A percentile compares a stretch with the other conserved stretches of the same genome.
These are phyloP conservation scores for Sepioteuthis lessoniana DNA, from an alignment of 2,888 invertebrate species.

Conservation along the genomic window DNA sequence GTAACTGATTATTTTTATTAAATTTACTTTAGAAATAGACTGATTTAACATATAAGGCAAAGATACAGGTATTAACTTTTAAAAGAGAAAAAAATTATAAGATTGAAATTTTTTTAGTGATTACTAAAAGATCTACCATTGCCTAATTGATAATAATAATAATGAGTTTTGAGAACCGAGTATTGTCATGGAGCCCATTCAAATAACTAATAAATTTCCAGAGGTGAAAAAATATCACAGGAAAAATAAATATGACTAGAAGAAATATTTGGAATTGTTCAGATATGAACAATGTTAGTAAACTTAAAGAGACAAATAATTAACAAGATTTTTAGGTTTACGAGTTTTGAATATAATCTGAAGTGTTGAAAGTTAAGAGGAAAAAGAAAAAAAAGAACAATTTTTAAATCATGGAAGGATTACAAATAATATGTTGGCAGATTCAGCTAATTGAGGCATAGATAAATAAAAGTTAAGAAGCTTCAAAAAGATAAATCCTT, in stretches of 20 bases:
- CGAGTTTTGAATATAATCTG: background rate
- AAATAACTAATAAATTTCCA: background rate
- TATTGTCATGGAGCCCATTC: background rate
- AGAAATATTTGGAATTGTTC: background rate
- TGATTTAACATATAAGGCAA: background rate
- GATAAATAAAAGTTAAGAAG: background rate
- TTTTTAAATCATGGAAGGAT: background rate
- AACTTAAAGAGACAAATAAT: background rate
- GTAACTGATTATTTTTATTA: background rate
- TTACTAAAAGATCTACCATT: no score
- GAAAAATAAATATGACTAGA: background rate
- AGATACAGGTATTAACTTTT: no score
- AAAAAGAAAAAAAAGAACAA: background rate
- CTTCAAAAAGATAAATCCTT: background rate
- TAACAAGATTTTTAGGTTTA: background rate
- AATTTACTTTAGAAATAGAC: background rate
- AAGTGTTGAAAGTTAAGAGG: constrained; percentile 24
- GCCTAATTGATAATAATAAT: background rate
- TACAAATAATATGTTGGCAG: constrained; percentile 15
- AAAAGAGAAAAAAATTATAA: background rate
- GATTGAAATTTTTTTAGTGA: no score
- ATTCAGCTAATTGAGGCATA: constrained; percentile 24
- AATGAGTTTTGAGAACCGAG: background rate
- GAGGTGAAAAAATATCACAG: constrained; percentile 17
- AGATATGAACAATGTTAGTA: background rate